Evolutionary conservation across 1,140 invertebrate genomes (phyloP).

Genomic region (Brachionus manjavacas): DNA sequence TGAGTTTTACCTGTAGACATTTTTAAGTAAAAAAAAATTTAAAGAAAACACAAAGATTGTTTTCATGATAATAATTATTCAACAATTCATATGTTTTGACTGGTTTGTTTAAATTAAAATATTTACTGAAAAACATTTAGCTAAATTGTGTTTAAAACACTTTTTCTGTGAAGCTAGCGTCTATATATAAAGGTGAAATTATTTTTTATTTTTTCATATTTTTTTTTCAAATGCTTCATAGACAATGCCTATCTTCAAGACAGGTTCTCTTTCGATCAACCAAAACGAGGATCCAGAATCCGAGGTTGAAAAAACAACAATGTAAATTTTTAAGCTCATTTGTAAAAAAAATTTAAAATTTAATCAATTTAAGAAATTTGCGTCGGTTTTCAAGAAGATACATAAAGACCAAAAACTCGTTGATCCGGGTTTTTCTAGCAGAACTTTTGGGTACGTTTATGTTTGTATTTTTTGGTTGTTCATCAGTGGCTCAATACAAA

Average conservation of each 20-base stretch:
- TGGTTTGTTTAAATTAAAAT: not conserved
- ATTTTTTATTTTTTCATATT: not conserved
- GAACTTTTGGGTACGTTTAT: constrained; percentile 10
- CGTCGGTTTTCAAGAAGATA: not conserved
- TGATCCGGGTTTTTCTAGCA: not conserved
- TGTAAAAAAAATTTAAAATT: not conserved
- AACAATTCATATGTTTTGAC: not conserved
- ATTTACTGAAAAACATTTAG: not conserved
- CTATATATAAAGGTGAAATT: not conserved
- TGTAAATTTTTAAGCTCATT: not conserved
- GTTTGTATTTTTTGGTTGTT: constrained; percentile 21
- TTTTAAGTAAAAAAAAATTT: not conserved
- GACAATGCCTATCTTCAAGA: not conserved
- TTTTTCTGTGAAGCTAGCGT: not conserved
- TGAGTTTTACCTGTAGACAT: not conserved
- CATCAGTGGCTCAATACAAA: not conserved
- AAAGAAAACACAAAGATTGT: not conserved
- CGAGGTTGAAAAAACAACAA: not conserved
- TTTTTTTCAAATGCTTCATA: not conserved
- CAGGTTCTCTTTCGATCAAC: not conserved
- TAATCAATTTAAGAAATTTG: not conserved
- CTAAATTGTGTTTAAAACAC: not conserved
- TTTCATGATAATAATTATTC: not conserved
- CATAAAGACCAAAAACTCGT: not conserved
- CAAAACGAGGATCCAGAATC: not conserved